phyloP scores from a whole-genome alignment of 1,140 invertebrate species.

The Zaprionus gabonicus region DNA sequence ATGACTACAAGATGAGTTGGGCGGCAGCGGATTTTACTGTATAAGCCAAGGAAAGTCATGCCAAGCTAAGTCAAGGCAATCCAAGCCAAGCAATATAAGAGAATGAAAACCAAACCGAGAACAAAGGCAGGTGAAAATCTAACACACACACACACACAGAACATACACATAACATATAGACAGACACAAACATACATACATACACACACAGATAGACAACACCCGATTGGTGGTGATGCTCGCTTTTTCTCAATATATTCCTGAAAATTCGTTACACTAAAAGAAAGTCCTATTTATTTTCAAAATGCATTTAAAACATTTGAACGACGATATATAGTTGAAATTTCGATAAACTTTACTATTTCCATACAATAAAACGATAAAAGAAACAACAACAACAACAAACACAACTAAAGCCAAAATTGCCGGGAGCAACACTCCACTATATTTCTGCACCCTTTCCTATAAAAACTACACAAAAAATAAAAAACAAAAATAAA shows the following conservation, averaged over 20 bases:
- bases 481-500: conserved; percentile 36
- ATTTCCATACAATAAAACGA: conserved; percentile 64
- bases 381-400: conserved; percentile 21
- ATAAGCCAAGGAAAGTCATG: conserved; percentile 36
- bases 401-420: conserved; percentile 61
- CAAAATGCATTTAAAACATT: conserved; percentile 82
- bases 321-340: conserved; percentile 64
- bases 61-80: neutral
- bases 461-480: conserved; percentile 57
- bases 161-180: conserved; percentile 13
- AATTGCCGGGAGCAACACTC: conserved; percentile 73
- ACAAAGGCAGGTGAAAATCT: conserved; percentile 12
- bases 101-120: neutral
- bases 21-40: conserved; percentile 82
- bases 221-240: conserved; percentile 56
- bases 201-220: conserved; percentile 24
- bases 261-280: conserved; percentile 66
- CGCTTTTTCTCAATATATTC: conserved; percentile 70
- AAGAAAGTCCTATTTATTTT: conserved; percentile 79
- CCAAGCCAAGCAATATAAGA: neutral
- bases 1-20: conserved; percentile 84
- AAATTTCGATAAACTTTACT: conserved; percentile 70
- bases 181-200: conserved; percentile 5
- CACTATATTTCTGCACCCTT: conserved; percentile 70
- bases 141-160: conserved; percentile 35